Percentiles rank a stretch among this genome's conserved stretches.
These are phyloP conservation scores for Tetropium fuscum DNA, from an alignment of 2,888 invertebrate genomes.

Conservation along the genomic window DNA sequence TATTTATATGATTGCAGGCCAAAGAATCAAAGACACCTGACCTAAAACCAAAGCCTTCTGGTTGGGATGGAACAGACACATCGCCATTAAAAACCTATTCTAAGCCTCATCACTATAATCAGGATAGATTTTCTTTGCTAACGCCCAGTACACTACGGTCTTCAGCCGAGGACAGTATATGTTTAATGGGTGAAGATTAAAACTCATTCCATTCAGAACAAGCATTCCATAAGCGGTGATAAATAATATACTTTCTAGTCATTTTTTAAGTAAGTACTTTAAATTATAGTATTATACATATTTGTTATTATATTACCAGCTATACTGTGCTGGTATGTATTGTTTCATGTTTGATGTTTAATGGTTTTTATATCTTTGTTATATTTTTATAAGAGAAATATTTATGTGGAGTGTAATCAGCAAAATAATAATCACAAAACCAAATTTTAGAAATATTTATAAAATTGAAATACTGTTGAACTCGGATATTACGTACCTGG, in stretches of 20 bases:
- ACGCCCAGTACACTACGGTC: conserved; percentile 69
- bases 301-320: conserved; percentile 26
- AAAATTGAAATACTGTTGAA: too few species aligned
- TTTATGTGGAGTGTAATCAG: too few species aligned
- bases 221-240: conserved; percentile 30
- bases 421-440: too few species aligned
- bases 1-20: conserved; percentile 40
- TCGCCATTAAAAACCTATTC: conserved; percentile 56
- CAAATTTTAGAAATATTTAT: too few species aligned
- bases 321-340: conserved; percentile 9
- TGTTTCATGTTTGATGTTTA: conserved; percentile 3
- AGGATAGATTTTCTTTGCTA: conserved; percentile 68
- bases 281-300: conserved; percentile 16
- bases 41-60: conserved; percentile 59
- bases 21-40: conserved; percentile 55
- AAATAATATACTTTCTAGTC: conserved; percentile 30
- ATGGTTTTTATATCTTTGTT: too few species aligned
- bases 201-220: conserved; percentile 15
- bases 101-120: conserved; percentile 62
- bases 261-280: conserved; percentile 21
- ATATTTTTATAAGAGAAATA: background rate
- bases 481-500: too few species aligned
- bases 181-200: conserved; percentile 66
- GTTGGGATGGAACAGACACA: conserved; percentile 59
- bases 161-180: conserved; percentile 69